These are phyloP conservation scores for Drosophila eugracilis DNA, from an alignment of 1,140 invertebrate genomes.

Conservation along the genomic window DNA sequence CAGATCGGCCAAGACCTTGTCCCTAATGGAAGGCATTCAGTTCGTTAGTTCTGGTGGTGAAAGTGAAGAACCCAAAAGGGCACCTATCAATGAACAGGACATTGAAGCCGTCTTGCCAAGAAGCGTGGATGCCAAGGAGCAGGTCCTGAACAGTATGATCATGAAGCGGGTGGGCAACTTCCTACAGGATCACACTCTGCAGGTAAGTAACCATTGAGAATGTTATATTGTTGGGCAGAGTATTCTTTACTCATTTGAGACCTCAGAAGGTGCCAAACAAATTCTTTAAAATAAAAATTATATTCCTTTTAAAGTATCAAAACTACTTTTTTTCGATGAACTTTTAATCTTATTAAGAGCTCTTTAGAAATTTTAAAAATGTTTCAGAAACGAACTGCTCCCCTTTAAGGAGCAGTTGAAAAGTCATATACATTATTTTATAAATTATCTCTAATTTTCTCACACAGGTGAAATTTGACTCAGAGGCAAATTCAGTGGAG, in stretches of 20 bases:
- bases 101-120: conserved; percentile 90
- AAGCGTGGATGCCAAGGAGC: conserved; percentile 89
- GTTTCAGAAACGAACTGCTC: too few species aligned
- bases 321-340: too few species aligned
- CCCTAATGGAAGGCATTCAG: conserved; percentile 89
- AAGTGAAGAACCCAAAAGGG: conserved; percentile 49
- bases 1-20: conserved; percentile 87
- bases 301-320: too few species aligned
- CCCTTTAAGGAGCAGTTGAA: too few species aligned
- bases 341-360: too few species aligned
- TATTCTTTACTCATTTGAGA: too few species aligned
- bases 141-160: conserved; percentile 90
- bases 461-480: conserved; percentile 69
- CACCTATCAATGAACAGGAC: conserved; percentile 85
- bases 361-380: too few species aligned
- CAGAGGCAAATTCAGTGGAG: conserved; percentile 58
- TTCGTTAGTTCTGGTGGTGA: conserved; percentile 85
- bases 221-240: too few species aligned
- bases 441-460: too few species aligned
- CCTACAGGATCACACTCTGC: conserved; percentile 90
- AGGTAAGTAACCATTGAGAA: conserved; percentile 86
- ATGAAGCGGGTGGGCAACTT: conserved; percentile 90
- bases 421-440: not conserved
- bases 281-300: not conserved
- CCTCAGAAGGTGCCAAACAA: not conserved